These are phyloP conservation scores for Listrodromus nycthemerus DNA, from an alignment of 2,888 invertebrate species.

Conservation along the genomic window DNA sequence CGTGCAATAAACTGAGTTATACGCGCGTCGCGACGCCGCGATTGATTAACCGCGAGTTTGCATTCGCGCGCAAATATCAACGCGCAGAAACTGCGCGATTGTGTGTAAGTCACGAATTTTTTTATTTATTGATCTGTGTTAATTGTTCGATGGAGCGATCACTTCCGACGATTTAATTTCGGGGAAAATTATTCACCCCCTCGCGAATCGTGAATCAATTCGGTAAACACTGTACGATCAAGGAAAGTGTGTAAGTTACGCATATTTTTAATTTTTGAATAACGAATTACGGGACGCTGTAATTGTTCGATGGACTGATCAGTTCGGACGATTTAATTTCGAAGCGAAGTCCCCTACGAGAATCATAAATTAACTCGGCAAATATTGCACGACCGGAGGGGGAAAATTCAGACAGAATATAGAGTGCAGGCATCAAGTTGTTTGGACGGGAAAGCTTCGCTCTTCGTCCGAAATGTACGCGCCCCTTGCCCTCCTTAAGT, in stretches of 20 bases:
- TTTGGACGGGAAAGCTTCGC: slow-evolving; percentile 7
- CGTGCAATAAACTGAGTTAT: slow-evolving; percentile 8
- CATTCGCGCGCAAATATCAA: slow-evolving; percentile 42
- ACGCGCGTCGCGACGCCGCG: slow-evolving; percentile 32
- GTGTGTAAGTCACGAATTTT: slow-evolving; percentile 17
- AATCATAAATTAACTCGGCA: background rate
- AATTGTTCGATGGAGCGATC: slow-evolving; percentile 43
- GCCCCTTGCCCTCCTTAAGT: slow-evolving; percentile 12
- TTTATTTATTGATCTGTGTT: slow-evolving; percentile 44
- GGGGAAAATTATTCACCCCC: too few relatives aligned
- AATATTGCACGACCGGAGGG: slow-evolving; percentile 8
- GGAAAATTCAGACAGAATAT: slow-evolving; percentile 41
- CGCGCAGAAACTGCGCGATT: background rate
- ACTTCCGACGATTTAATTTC: too few relatives aligned
- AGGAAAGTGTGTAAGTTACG: background rate
- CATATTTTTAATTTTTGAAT: slow-evolving; percentile 30
- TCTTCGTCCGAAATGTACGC: slow-evolving; percentile 22
- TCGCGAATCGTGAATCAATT: too few relatives aligned
- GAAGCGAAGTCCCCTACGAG: background rate
- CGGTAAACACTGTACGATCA: too few relatives aligned
- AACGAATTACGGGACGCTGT: slow-evolving; percentile 35
- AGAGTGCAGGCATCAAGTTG: slow-evolving; percentile 13
- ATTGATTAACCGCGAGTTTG: slow-evolving; percentile 61
- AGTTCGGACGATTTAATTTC: slow-evolving; percentile 61
- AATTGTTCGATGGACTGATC: slow-evolving; percentile 56